Percentiles rank a stretch among this genome's conserved stretches.
Conservation (phyloP, 2,113 vertebrate genomes). For the Cardinalis cardinalis region DNA sequence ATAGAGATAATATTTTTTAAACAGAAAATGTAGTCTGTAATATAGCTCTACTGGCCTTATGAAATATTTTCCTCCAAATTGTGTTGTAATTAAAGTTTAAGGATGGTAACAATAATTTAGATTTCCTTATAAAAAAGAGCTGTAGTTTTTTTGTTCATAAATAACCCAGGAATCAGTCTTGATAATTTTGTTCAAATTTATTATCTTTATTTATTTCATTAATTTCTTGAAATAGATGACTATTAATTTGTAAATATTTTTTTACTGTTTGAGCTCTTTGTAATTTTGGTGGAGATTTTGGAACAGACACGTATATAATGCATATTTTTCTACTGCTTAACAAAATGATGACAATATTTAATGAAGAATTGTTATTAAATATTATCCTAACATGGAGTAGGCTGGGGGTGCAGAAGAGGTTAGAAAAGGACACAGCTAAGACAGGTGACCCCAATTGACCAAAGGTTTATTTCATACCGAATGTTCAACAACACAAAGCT, state of each 20-base stretch:
- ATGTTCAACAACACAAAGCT: not conserved
- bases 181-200: not conserved
- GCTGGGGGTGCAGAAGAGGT: not conserved
- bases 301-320: not conserved
- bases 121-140: not conserved
- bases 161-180: not conserved
- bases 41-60: not conserved
- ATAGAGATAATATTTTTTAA: not conserved
- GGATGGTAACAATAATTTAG: not conserved
- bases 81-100: not conserved
- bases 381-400: not conserved
- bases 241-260: not conserved
- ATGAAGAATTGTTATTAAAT: not conserved
- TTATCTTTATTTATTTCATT: not conserved
- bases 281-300: not conserved
- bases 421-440: not conserved
- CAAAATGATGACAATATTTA: not conserved
- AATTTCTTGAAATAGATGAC: not conserved
- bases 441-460: not conserved
- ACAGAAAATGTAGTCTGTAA: not conserved
- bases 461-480: not conserved
- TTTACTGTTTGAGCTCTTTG: rapidly evolving
- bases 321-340: not conserved
- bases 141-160: not conserved
- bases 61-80: not conserved